Conservation (phyloP, 2,797 vertebrate species). For the Amazona ochrocephala region DNA sequence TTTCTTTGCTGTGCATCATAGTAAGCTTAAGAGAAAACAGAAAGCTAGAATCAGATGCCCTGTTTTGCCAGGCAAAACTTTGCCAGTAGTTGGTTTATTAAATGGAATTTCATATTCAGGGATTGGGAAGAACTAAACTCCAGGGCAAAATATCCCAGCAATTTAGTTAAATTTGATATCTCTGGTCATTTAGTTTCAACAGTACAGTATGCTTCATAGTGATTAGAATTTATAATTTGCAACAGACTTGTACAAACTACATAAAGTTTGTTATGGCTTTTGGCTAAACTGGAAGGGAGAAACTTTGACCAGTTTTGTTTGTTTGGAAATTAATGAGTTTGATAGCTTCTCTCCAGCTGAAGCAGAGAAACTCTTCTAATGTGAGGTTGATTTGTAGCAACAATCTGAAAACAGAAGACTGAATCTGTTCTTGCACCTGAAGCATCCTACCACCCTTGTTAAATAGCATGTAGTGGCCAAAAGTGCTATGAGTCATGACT, state of each 20-base stretch:
- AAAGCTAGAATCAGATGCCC: background rate
- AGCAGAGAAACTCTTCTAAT: background rate
- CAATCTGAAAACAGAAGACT: background rate
- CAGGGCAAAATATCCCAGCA: background rate
- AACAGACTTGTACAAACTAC: background rate
- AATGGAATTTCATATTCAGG: background rate
- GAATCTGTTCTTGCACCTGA: background rate
- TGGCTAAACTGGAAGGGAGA: background rate
- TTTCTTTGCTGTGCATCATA: background rate
- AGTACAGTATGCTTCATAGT: background rate
- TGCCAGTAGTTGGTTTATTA: background rate
- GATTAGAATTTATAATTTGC: background rate
- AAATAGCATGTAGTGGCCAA: background rate
- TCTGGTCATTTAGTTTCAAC: background rate
- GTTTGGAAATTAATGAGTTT: background rate
- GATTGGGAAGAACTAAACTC: background rate
- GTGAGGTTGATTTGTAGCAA: background rate
- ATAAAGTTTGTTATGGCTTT: background rate
- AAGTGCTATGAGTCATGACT: background rate
- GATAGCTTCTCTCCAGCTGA: background rate
- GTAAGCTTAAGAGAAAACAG: background rate
- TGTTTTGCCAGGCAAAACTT: background rate
- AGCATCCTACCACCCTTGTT: background rate
- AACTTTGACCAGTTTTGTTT: background rate
- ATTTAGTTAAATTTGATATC: background rate